Evolutionary conservation across 2,797 vertebrate genomes (phyloP), one percentile per base, ranked within the genome.

Genomic region (Takifugu ocellatus): DNA sequence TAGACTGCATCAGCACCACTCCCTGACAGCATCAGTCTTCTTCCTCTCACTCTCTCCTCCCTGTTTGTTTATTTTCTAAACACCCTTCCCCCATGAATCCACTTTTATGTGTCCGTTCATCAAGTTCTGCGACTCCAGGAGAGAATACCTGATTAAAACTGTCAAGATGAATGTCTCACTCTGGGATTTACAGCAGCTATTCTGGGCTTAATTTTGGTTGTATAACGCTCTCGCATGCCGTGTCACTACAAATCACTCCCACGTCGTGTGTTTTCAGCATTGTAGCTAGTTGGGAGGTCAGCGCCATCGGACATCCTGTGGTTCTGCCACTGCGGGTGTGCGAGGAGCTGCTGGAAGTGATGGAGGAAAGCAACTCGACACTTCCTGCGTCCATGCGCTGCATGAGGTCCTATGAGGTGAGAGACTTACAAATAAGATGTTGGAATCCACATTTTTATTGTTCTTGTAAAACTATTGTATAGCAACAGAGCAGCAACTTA

Each of bases 381-480:
- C 90, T 99, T 44, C 96, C 96, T 4, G 70, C 72, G 0, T 95
- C 94, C 0, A 90, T 98, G 83, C 93, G 81, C 43, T 67, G 44
- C 65, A 92, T 98, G 94, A 94, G 93, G 75, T 90, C 92, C 57
- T 99, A 95, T 71, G 89, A 96, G 96, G 97, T 98, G 87, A 93
- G 89, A 62, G 48, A 0, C 16, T 27, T 21, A 17, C 44, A 56
- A 27, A 25, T 6, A 27, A 25, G 50, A 16, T 16, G 17, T 6
- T 21, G 17, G 7, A 24, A 4, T 21, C 16, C 17, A 47, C n/a
- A 2, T 47, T 47, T 21, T 24, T 8, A 24, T 45, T 10, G 24
- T 47, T 47, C 24, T 11, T 24, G 8, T 15, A 26, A 5, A 15
- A 6, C 60, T 5, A 45, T 42, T 24, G 1, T 49, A 25, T 54